Evolutionary conservation across 2,888 invertebrate species (phyloP).

Genomic region (Drepana falcataria): DNA sequence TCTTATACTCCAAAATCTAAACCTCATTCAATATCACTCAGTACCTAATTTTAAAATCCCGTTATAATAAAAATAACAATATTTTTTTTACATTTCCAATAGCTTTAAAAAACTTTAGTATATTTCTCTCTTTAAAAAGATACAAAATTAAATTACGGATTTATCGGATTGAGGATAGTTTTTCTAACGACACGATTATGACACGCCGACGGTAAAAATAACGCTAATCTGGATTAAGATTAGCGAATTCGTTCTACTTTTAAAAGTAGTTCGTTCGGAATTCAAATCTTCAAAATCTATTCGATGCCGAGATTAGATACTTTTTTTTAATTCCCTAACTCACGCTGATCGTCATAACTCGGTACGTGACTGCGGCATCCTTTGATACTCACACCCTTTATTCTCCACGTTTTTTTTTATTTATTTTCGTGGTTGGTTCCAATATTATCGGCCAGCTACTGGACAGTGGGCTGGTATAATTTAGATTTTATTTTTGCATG

Average conservation of each 20-base stretch:
- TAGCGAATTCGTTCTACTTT: constrained; percentile 43
- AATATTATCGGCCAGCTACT: constrained; percentile 74
- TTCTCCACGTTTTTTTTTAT: constrained; percentile 51
- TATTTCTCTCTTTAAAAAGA: not conserved
- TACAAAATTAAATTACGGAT: not conserved
- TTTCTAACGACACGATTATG: not conserved
- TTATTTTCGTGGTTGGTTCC: constrained; percentile 72
- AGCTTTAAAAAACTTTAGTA: not conserved
- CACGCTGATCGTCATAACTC: constrained; percentile 72
- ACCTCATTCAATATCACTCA: too few species aligned
- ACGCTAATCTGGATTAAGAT: constrained; percentile 18
- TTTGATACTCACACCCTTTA: constrained; percentile 67
- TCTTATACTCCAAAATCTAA: too few species aligned
- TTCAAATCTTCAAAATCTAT: constrained; percentile 34
- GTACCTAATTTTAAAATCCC: too few species aligned
- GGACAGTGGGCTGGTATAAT: constrained; percentile 73
- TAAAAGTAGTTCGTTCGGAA: constrained; percentile 25
- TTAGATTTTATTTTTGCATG: constrained; percentile 76
- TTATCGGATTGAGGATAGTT: not conserved
- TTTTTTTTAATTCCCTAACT: constrained; percentile 60
- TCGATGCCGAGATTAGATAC: constrained; percentile 35
- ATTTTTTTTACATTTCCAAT: not conserved
- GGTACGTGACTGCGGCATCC: constrained; percentile 72
- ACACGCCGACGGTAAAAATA: not conserved
- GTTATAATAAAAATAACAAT: too few species aligned